phyloP scores from a whole-genome alignment of 2,888 invertebrate species.

The Byasa hedistus region DNA sequence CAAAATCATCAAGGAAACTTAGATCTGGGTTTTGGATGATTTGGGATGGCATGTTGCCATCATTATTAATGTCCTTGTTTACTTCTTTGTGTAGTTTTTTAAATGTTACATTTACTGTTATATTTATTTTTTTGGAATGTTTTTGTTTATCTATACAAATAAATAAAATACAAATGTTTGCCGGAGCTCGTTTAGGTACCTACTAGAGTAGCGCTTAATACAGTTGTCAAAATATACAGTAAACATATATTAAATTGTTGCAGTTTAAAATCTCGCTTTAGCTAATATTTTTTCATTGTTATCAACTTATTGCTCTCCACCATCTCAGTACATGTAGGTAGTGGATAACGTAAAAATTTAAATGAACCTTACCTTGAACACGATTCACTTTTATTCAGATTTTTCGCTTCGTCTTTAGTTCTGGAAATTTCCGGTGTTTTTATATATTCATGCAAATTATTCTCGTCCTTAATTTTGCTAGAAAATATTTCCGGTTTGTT shows the following conservation, averaged over 20 bases:
- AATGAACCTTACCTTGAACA: not conserved
- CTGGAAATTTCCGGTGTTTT: not conserved
- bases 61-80: conserved; percentile 31
- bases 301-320: no score
- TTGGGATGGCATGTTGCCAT: not conserved
- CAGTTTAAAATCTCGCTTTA: not conserved
- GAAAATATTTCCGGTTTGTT: not conserved
- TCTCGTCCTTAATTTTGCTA: not conserved
- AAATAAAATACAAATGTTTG: no score
- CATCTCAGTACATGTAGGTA: no score
- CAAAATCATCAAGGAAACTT: conserved; percentile 62
- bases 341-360: not conserved
- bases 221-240: no score
- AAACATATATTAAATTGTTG: no score
- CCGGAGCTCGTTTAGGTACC: no score
- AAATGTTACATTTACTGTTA: conserved; percentile 51
- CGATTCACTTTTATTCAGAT: not conserved
- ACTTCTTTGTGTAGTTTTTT: conserved; percentile 33
- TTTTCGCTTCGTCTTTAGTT: not conserved
- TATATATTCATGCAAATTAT: conserved; percentile 11
- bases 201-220: no score
- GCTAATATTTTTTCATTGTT: no score
- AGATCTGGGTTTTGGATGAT: conserved; percentile 42
- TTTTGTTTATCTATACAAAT: no score
- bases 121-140: conserved; percentile 44